These are phyloP conservation scores for Clarias magur DNA, from an alignment of 2,113 vertebrate genomes.

Conservation along the genomic window DNA sequence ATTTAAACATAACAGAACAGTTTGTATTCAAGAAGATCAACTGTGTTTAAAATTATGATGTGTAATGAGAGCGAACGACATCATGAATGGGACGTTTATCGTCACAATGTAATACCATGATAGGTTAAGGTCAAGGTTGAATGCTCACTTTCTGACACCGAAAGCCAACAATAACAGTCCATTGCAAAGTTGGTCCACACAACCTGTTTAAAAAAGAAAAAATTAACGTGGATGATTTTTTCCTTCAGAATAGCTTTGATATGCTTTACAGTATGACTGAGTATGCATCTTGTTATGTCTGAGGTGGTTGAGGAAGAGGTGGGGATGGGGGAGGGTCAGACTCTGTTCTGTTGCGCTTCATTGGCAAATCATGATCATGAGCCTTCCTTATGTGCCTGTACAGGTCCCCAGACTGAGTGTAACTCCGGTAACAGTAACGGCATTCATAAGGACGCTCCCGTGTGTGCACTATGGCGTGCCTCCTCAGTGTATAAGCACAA, in stretches of 20 bases:
- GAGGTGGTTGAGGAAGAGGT: constrained; percentile 46
- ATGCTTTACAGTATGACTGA: constrained; percentile 13
- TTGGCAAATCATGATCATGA: constrained; percentile 78
- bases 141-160: background rate
- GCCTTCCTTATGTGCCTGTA: constrained; percentile 92
- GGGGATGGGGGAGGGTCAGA: constrained; percentile 52
- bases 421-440: constrained; percentile 89
- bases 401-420: constrained; percentile 91
- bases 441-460: constrained; percentile 89
- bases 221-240: background rate
- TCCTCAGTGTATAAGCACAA: constrained; percentile 86
- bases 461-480: constrained; percentile 91
- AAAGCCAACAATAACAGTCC: background rate
- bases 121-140: background rate
- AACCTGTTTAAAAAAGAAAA: background rate
- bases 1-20: background rate
- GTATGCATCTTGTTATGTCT: constrained; percentile 18
- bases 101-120: background rate
- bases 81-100: background rate
- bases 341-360: constrained; percentile 81
- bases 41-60: background rate
- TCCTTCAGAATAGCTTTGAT: constrained; percentile 41
- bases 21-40: background rate
- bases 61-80: background rate
- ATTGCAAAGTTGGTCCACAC: constrained; percentile 19